Conservation (phyloP, 2,888 invertebrate genomes). For the Meteorus cinctellus region DNA sequence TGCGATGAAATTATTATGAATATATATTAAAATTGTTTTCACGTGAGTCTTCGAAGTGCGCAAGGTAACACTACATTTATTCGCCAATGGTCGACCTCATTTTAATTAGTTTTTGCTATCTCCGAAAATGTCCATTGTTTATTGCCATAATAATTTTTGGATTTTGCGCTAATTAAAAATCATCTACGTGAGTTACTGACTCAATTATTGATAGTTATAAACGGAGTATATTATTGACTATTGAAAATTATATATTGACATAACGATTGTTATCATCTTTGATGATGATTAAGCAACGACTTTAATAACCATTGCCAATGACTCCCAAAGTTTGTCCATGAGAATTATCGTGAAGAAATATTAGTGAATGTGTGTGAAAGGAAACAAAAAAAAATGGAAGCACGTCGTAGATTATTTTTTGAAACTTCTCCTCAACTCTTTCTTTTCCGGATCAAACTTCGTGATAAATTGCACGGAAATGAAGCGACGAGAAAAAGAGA, state of each 20-base stretch:
- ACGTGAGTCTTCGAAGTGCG: slow-evolving; percentile 24
- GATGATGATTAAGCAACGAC: neutral
- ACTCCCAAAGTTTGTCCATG: neutral
- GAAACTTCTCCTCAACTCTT: neutral
- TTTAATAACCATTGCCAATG: neutral
- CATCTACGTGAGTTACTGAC: too few species aligned
- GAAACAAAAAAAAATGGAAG: neutral
- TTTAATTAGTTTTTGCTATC: neutral
- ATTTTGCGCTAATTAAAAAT: neutral
- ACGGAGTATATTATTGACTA: neutral
- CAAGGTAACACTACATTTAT: neutral
- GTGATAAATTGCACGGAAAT: neutral
- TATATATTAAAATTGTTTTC: slow-evolving; percentile 20
- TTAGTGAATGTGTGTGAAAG: neutral
- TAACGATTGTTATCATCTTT: neutral
- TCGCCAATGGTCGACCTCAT: neutral
- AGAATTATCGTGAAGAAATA: neutral
- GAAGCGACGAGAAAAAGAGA: neutral
- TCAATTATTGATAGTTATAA: neutral
- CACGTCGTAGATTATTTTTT: neutral
- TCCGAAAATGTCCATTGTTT: neutral
- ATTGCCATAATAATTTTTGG: neutral
- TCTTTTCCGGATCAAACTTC: neutral
- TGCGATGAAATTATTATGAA: slow-evolving; percentile 32
- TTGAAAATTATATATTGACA: neutral